Evolutionary conservation across 2,888 invertebrate genomes (phyloP).

Genomic region (Mayetiola destructor): DNA sequence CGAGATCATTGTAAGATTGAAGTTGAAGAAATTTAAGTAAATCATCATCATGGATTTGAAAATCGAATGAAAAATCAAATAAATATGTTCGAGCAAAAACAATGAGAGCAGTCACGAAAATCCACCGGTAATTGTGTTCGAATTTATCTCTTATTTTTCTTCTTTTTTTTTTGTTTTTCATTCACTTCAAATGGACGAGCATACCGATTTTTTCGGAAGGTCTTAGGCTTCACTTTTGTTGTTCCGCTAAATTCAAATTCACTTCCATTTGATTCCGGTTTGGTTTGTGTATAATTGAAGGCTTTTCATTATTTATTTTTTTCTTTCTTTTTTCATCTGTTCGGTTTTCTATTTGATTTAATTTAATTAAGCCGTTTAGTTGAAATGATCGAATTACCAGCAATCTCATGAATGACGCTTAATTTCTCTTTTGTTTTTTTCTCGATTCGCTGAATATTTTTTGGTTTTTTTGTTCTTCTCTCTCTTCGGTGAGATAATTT

Average conservation of each 20-base stretch:
- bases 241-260: not conserved
- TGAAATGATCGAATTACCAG: not conserved
- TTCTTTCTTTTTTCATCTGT: too few species aligned
- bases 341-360: not conserved
- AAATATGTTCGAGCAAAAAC: slow-evolving; percentile 3
- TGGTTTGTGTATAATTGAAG: too few species aligned
- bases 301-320: too few species aligned
- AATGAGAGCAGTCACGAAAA: not conserved
- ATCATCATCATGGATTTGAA: too few species aligned
- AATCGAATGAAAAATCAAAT: too few species aligned
- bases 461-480: not conserved
- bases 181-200: not conserved
- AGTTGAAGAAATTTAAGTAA: too few species aligned
- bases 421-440: not conserved
- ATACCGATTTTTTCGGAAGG: too few species aligned
- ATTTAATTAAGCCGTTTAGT: slow-evolving; percentile 11
- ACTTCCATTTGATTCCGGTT: too few species aligned
- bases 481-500: too few species aligned
- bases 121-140: slow-evolving; percentile 8
- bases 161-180: not conserved
- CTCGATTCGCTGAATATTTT: slow-evolving; percentile 3
- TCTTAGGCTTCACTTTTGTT: too few species aligned
- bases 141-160: not conserved
- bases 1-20: too few species aligned
- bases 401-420: too few species aligned